These are phyloP conservation scores for Antedon mediterranea DNA, from an alignment of 53 echinoderm and acorn worm genomes.

Conservation along the genomic window DNA sequence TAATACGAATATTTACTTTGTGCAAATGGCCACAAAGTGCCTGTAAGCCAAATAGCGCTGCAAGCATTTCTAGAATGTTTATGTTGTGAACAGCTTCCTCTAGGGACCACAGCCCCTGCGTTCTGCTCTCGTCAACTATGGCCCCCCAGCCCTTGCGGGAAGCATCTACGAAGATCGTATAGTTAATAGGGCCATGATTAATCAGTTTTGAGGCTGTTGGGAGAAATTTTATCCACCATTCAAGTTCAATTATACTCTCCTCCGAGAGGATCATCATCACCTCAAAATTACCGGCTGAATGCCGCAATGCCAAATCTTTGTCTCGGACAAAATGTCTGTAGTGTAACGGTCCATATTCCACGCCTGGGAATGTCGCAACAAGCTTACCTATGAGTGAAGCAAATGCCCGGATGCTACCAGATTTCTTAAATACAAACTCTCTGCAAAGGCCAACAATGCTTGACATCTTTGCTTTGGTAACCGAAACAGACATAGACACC, in stretches of 20 bases:
- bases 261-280: too few relatives aligned
- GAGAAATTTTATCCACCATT: neutral
- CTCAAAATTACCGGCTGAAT: too few relatives aligned
- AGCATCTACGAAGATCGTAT: neutral
- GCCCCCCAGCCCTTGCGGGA: neutral
- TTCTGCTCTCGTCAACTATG: neutral
- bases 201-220: neutral
- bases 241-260: too few relatives aligned
- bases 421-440: neutral
- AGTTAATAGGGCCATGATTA: neutral
- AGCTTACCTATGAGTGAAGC: too few relatives aligned
- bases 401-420: too few relatives aligned
- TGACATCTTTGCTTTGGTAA: neutral
- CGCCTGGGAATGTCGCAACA: too few relatives aligned
- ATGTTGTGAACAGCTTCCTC: neutral
- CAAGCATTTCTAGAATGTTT: neutral
- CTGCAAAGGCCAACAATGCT: neutral
- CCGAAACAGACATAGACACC: neutral
- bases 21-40: neutral
- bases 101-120: neutral
- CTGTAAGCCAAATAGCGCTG: neutral
- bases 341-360: too few relatives aligned
- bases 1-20: neutral
- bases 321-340: neutral
- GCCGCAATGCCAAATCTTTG: too few relatives aligned